These are phyloP conservation scores for Orientallactaga bullata DNA, from an alignment of 2,113 vertebrate genomes.

Conservation along the genomic window DNA sequence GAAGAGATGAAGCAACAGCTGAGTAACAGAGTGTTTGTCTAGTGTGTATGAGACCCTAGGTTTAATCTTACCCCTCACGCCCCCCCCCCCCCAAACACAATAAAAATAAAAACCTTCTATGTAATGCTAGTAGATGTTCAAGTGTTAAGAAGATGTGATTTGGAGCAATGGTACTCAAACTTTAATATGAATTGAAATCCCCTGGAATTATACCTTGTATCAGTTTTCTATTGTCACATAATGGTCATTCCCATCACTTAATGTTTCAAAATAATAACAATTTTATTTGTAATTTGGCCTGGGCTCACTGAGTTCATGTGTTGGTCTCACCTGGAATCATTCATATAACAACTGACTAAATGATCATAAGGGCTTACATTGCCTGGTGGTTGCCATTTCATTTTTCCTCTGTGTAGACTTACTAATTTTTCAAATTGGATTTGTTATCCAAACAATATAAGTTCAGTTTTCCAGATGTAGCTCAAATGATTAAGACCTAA, in stretches of 20 bases:
- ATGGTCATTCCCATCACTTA: background rate
- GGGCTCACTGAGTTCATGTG: background rate
- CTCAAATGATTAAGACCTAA: background rate
- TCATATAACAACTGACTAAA: background rate
- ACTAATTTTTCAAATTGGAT: background rate
- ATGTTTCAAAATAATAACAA: background rate
- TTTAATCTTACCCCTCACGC: background rate
- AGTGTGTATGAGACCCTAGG: background rate
- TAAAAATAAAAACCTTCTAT: background rate
- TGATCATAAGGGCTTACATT: background rate
- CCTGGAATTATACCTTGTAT: background rate
- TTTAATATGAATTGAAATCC: background rate
- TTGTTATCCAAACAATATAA: background rate
- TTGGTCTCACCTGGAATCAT: background rate
- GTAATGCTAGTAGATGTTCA: background rate
- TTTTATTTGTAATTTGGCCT: background rate
- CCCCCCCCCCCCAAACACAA: no score
- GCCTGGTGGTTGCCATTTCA: background rate
- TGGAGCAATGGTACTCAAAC: background rate
- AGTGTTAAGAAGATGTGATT: background rate
- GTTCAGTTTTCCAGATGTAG: background rate
- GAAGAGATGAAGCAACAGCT: background rate
- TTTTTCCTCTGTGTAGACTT: background rate
- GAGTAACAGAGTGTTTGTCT: no score
- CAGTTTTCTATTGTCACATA: background rate